Evolutionary conservation across 2,888 invertebrate species (phyloP).

Genomic region (Trissonchulus sp.): DNA sequence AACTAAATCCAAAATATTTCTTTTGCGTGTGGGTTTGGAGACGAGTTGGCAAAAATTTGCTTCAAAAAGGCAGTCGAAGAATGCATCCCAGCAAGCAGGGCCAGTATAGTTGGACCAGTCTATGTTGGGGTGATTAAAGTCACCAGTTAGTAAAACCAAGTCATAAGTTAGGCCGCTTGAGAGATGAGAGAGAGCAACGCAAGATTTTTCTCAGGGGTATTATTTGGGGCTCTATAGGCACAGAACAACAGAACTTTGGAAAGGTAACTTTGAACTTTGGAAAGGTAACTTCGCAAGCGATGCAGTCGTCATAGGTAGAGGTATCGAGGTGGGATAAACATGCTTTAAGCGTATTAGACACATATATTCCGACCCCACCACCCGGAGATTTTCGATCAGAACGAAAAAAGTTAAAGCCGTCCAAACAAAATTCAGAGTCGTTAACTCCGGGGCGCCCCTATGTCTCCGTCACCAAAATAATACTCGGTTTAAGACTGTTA

Average conservation of each 20-base stretch:
- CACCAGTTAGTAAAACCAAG: neutral
- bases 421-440: neutral
- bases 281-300: neutral
- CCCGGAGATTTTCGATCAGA: neutral
- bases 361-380: neutral
- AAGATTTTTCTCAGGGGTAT: neutral
- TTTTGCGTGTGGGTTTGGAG: neutral
- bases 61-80: neutral
- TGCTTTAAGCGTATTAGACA: neutral
- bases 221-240: neutral
- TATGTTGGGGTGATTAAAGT: constrained; percentile 1
- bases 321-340: neutral
- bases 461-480: constrained; percentile 1
- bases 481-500: neutral
- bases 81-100: neutral
- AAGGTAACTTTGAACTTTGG: too few relatives aligned
- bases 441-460: neutral
- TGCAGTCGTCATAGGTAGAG: neutral
- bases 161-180: neutral
- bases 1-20: constrained; percentile 7
- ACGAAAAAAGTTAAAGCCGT: neutral
- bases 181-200: neutral
- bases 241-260: neutral
- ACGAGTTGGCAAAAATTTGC: neutral
- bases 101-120: neutral